Percentiles rank a stretch among this genome's conserved stretches.
phyloP scores from a whole-genome alignment of 2,888 invertebrate genomes.

The Rhogogaster chlorosoma region DNA sequence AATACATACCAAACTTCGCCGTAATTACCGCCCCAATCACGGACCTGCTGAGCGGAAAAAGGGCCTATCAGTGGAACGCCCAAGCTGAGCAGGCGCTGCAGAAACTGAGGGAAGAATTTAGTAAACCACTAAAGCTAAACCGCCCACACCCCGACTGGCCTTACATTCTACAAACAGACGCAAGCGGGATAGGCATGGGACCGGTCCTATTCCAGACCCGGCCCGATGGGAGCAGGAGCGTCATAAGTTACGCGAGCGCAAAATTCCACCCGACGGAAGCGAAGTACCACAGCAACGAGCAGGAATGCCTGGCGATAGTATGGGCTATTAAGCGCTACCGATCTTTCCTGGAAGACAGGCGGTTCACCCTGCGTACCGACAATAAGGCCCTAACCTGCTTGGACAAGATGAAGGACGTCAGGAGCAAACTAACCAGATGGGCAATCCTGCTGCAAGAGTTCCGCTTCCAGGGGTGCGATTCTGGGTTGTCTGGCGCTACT shows the following conservation, averaged over 20 bases:
- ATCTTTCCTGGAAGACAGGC: constrained; percentile 51
- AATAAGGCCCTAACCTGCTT: constrained; percentile 57
- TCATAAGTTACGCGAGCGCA: too few species aligned
- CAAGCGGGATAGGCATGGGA: too few species aligned
- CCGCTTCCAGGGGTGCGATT: too few species aligned
- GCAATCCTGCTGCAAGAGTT: constrained; percentile 56
- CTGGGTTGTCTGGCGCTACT: too few species aligned
- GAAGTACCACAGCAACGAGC: too few species aligned
- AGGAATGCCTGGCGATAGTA: too few species aligned
- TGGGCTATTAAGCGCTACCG: constrained; percentile 1
- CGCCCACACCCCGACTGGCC: not conserved
- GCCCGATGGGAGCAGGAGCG: too few species aligned
- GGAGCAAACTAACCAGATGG: constrained; percentile 59
- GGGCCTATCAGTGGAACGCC: constrained; percentile 27
- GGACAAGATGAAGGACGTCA: constrained; percentile 52
- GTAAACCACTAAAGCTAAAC: not conserved
- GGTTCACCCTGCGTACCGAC: constrained; percentile 56
- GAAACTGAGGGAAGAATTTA: not conserved
- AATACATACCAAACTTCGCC: constrained; percentile 37
- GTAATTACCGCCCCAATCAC: constrained; percentile 37
- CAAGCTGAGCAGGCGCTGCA: not conserved
- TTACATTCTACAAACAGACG: too few species aligned
- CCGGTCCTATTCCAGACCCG: too few species aligned
- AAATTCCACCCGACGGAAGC: too few species aligned
- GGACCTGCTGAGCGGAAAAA: constrained; percentile 35